phyloP scores from a whole-genome alignment of 2,888 invertebrate species.

The Parthenolecanium corni region DNA sequence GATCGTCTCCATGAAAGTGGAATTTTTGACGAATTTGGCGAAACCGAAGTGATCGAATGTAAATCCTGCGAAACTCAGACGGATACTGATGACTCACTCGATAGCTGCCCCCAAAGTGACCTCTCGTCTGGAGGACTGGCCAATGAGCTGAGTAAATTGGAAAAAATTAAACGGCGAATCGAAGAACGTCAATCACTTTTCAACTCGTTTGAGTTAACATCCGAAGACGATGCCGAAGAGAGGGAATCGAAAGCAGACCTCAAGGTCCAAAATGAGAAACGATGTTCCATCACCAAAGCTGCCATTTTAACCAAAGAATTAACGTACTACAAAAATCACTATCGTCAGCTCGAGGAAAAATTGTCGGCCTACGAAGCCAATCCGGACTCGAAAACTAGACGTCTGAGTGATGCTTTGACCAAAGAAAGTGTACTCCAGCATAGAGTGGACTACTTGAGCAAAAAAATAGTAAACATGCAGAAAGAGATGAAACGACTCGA shows the following conservation, averaged over 20 bases:
- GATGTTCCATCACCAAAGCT: not conserved
- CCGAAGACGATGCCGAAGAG: too few relatives aligned
- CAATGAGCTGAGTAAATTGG: constrained; percentile 50
- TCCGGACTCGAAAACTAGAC: constrained; percentile 50
- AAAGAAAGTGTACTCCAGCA: constrained; percentile 48
- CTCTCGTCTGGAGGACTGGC: not conserved
- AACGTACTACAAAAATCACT: constrained; percentile 54
- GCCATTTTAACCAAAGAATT: constrained; percentile 41
- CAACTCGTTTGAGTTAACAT: not conserved
- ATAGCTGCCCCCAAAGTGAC: not conserved
- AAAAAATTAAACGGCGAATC: constrained; percentile 50
- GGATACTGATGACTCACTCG: not conserved
- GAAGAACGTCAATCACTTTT: constrained; percentile 39
- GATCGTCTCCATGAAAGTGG: constrained; percentile 59
- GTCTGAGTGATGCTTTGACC: constrained; percentile 51
- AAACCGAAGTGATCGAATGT: constrained; percentile 19
- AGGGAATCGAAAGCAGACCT: too few relatives aligned
- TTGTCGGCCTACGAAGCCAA: constrained; percentile 54
- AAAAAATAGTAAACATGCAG: constrained; percentile 47
- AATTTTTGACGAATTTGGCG: constrained; percentile 45
- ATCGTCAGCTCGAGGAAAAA: constrained; percentile 52
- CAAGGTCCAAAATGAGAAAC: not conserved
- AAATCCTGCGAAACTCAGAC: constrained; percentile 16
- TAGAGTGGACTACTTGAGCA: constrained; percentile 41
- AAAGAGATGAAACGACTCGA: constrained; percentile 53